Conservation (phyloP, 2,888 invertebrate species). For the Balanococcus diminutus region DNA sequence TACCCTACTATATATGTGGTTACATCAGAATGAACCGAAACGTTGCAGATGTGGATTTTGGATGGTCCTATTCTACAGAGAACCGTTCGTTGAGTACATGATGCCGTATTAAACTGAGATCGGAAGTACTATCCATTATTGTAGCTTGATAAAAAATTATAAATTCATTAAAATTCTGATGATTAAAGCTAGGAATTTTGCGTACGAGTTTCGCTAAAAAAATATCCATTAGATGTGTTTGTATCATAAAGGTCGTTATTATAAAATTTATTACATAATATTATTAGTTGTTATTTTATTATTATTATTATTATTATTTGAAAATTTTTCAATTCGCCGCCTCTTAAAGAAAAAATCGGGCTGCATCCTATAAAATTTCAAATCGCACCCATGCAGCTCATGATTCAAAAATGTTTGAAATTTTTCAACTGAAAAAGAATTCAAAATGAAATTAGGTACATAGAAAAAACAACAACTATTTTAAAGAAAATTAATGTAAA, state of each 20-base stretch:
- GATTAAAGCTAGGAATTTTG: background rate
- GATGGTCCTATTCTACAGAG: conserved; percentile 75
- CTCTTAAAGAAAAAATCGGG: no score
- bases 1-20: conserved; percentile 91
- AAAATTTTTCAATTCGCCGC: no score
- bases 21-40: conserved; percentile 84
- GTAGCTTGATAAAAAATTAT: background rate
- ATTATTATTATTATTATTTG: no score
- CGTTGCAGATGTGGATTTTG: conserved; percentile 96
- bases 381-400: no score
- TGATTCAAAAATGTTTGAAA: no score
- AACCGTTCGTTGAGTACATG: conserved; percentile 56
- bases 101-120: background rate
- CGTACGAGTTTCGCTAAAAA: background rate
- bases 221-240: background rate
- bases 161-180: background rate
- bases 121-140: background rate
- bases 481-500: no score
- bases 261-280: background rate
- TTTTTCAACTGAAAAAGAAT: no score
- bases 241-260: background rate
- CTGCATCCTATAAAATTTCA: no score
- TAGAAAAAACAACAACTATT: no score
- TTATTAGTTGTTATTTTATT: no score
- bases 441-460: no score